Conservation (phyloP, 2,888 invertebrate species). For the Epirrhoe tristata region DNA sequence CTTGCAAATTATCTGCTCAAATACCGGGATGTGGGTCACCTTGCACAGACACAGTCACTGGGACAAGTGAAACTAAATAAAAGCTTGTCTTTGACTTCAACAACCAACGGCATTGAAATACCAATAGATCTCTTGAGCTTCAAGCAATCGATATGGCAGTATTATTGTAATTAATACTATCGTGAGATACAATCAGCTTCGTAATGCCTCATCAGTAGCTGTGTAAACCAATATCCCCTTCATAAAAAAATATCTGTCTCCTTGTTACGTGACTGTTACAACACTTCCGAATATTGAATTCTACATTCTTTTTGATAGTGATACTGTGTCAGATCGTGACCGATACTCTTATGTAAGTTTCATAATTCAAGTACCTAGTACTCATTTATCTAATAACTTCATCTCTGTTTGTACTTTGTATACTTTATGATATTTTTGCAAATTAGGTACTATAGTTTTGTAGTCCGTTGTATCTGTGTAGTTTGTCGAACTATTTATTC, state of each 20-base stretch:
- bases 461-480: too few relatives aligned
- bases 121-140: conserved; percentile 8
- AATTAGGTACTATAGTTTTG: too few relatives aligned
- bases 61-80: too few relatives aligned
- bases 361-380: conserved; percentile 14
- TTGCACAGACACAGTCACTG: too few relatives aligned
- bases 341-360: conserved; percentile 27
- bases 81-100: background rate
- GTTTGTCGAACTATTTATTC: background rate
- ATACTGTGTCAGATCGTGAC: conserved; percentile 13
- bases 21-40: too few relatives aligned
- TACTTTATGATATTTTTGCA: conserved; percentile 15
- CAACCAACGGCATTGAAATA: conserved; percentile 12
- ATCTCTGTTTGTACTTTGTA: conserved; percentile 2
- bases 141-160: conserved; percentile 28
- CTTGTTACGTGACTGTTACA: conserved; percentile 18
- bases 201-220: conserved; percentile 6
- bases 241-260: conserved; percentile 17
- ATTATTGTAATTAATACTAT: conserved; percentile 36
- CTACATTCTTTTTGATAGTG: conserved; percentile 5
- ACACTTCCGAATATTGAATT: conserved; percentile 24
- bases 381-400: background rate
- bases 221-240: conserved; percentile 9
- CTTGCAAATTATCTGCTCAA: too few relatives aligned
- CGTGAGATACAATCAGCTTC: conserved; percentile 25